A percentile compares a stretch with the other conserved stretches of the same genome.
These are phyloP conservation scores for Cairina moschata DNA, from an alignment of 2,113 vertebrate species.

Conservation along the genomic window DNA sequence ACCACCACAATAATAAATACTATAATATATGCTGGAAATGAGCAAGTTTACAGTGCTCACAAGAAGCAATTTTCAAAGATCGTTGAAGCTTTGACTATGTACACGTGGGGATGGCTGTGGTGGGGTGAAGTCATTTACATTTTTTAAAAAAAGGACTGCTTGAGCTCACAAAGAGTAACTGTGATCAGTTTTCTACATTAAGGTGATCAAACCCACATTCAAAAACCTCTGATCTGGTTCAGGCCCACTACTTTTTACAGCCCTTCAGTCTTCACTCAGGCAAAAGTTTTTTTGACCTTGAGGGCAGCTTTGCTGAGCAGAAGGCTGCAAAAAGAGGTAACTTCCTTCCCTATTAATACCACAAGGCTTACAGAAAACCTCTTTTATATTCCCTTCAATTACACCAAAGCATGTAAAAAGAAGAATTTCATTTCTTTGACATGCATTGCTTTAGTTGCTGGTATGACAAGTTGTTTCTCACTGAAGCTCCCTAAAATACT, in stretches of 20 bases:
- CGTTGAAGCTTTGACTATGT: background rate
- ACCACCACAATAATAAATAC: background rate
- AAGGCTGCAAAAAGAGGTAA: background rate
- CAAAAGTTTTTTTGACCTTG: background rate
- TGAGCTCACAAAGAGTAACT: background rate
- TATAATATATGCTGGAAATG: background rate
- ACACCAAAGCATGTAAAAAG: background rate
- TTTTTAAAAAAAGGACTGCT: background rate
- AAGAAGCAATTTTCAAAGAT: background rate
- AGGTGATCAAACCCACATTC: background rate
- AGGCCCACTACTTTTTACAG: background rate
- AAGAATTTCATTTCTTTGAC: conserved; percentile 33
- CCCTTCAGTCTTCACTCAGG: background rate
- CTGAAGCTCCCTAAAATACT: conserved; percentile 32
- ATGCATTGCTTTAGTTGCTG: conserved; percentile 4
- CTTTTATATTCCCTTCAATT: background rate
- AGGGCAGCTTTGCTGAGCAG: background rate
- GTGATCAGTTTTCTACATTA: background rate
- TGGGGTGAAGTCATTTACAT: background rate
- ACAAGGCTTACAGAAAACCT: background rate
- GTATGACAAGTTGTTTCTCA: conserved; percentile 32
- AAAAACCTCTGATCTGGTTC: background rate
- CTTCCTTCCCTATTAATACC: background rate
- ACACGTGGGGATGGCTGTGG: background rate
- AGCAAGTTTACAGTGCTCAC: background rate